Percentiles rank a stretch among this genome's conserved stretches.
Conservation (phyloP, 1,140 invertebrate species). For the Papilio aristodemus region DNA sequence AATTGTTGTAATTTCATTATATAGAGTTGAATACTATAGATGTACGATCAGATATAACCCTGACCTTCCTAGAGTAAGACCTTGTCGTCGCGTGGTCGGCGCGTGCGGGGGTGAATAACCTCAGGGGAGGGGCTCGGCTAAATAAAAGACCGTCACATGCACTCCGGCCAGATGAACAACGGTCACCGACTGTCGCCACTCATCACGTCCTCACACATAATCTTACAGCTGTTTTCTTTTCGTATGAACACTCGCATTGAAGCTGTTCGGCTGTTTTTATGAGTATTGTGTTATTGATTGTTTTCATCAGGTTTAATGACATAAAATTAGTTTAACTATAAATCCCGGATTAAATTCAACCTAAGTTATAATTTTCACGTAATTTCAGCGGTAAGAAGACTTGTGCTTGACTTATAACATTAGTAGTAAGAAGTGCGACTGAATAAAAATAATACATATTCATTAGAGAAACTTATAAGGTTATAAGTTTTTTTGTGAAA, state of each 20-base stretch:
- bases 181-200: conserved; percentile 50
- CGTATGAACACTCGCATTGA: conserved; percentile 30
- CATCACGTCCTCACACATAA: conserved; percentile 52
- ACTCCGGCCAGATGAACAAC: conserved; percentile 45
- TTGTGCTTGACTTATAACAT: no score
- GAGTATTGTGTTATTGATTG: conserved; percentile 4
- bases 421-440: no score
- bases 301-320: neutral
- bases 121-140: conserved; percentile 66
- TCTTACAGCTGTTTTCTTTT: conserved; percentile 43
- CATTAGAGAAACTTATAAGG: conserved; percentile 11
- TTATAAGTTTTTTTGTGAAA: neutral
- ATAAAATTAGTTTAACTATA: neutral
- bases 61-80: conserved; percentile 63
- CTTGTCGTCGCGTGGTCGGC: conserved; percentile 43
- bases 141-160: conserved; percentile 71
- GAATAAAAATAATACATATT: neutral
- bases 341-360: neutral
- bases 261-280: conserved; percentile 27
- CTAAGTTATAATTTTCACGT: neutral
- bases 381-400: neutral
- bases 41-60: conserved; percentile 51
- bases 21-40: neutral
- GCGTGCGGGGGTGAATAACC: conserved; percentile 66
- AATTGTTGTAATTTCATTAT: neutral